phyloP scores from a whole-genome alignment of 1,140 invertebrate genomes.

The Cydia fagiglandana region DNA sequence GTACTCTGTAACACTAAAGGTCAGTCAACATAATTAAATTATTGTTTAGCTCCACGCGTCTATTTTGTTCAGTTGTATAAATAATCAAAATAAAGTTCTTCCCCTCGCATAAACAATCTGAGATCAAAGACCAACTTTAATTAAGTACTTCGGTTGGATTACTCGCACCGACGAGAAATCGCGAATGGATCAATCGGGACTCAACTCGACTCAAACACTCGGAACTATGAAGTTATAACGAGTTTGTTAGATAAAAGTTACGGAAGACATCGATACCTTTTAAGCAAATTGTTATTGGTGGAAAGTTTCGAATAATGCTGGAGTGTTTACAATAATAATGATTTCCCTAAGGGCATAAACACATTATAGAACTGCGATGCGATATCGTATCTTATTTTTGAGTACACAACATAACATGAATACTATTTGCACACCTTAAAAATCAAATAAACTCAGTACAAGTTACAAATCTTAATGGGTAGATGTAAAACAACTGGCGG shows the following conservation, averaged over 20 bases:
- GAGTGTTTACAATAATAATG: background rate
- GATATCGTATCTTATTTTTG: no score
- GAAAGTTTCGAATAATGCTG: background rate
- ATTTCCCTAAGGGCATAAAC: slow-evolving; percentile 31
- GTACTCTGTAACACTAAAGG: no score
- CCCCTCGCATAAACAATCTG: slow-evolving; percentile 2
- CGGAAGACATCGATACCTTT: background rate
- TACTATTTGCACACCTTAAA: no score
- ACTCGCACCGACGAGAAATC: background rate
- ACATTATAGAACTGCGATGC: no score
- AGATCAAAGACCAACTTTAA: slow-evolving; percentile 21
- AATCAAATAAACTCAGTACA: no score
- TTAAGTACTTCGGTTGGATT: slow-evolving; percentile 20
- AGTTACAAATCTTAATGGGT: no score
- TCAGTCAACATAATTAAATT: no score
- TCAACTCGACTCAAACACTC: background rate
- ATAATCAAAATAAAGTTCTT: background rate
- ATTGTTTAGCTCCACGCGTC: no score
- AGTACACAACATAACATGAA: no score
- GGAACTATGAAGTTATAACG: slow-evolving; percentile 11
- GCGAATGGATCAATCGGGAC: slow-evolving; percentile 11
- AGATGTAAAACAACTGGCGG: no score
- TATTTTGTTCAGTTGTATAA: background rate
- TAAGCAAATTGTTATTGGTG: background rate
- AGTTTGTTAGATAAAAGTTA: slow-evolving; percentile 4